Evolutionary conservation across 2,113 vertebrate genomes (phyloP), one percentile per base, ranked within the genome.

Genomic region (Psittacula cyanocephala): DNA sequence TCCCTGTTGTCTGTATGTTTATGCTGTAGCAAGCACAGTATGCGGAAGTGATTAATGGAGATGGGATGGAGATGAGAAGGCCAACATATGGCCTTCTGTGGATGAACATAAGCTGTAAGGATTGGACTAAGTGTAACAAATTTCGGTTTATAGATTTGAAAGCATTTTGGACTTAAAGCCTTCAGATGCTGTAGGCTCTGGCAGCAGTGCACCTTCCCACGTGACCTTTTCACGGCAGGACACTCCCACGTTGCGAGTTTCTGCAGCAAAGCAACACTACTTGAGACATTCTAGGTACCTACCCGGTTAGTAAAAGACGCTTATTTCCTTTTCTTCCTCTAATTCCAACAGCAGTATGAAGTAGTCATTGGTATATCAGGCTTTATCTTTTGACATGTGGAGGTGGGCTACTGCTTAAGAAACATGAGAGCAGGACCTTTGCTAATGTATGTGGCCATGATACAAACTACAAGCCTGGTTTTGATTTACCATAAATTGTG

Each of bases 241-340:
- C 93, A 98, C 97, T 11, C 98, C 97, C 3, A 94, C 98, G 7
- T 76, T 98, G 94, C 96, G 97, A 10, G 95, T 98, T 65, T 98
- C 98, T 8, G 97, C 98, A n/a, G 99, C 98, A 84, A 99, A 99
- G 92, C 98, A 99, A 17, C 98, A 99, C 97, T 99, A 99, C 96
- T 81, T 99, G 97, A 99, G 98, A 85, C 99, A 99, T 94, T 98
- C 99, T 8, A 98, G 99, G 97, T 99, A 99, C 98, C 96, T 99
- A 80, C 99, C 99, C 93, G 99, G 99, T 99, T 97, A 98, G 96
- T 87, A 92, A 49, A 82, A 70, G 46, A 47, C n/a, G 17, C 23
- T 67, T 67, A 7, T 1, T 93, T 44, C 7, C 27, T 95, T 62
- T 85, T 94, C 17, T 69, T 84, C 35, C 9, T 76, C 60, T 53